A percentile compares a stretch with the other conserved stretches of the same genome.
phyloP scores from a whole-genome alignment of 2,888 invertebrate genomes.

The Cordilura impudica region DNA sequence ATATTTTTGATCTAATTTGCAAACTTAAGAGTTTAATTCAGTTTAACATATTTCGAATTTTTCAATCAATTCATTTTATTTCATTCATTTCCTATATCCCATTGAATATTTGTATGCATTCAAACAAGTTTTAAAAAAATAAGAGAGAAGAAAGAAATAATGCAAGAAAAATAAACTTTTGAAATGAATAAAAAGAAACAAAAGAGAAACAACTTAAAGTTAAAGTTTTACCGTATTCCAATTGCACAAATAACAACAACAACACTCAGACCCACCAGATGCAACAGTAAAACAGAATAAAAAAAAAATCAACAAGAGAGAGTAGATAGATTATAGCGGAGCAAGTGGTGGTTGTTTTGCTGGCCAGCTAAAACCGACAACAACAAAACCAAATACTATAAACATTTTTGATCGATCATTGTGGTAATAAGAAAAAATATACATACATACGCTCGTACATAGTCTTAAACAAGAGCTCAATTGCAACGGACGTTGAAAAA shows the following conservation, averaged over 20 bases:
- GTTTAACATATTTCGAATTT: too few species aligned
- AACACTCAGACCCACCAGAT: background rate
- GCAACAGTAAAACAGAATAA: background rate
- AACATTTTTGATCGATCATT: constrained; percentile 25
- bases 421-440: constrained; percentile 1
- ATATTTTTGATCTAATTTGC: too few species aligned
- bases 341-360: background rate
- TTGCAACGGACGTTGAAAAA: background rate
- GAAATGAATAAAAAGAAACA: constrained; percentile 15
- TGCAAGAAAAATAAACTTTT: constrained; percentile 13
- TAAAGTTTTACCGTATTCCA: constrained; percentile 42
- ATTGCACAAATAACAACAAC: constrained; percentile 11
- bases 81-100: background rate
- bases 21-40: too few species aligned
- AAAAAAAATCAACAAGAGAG: background rate
- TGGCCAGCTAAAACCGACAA: background rate
- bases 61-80: too few species aligned
- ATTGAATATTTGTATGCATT: background rate
- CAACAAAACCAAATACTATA: background rate
- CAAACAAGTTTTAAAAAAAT: background rate
- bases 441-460: background rate
- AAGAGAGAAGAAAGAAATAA: background rate
- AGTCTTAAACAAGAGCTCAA: background rate
- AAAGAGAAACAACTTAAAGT: constrained; percentile 17
- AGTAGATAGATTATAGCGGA: too few species aligned